Percentiles rank a stretch among this genome's conserved stretches.
Evolutionary conservation across 2,797 vertebrate species (phyloP).

Genomic region (Sebastes matsubarae): DNA sequence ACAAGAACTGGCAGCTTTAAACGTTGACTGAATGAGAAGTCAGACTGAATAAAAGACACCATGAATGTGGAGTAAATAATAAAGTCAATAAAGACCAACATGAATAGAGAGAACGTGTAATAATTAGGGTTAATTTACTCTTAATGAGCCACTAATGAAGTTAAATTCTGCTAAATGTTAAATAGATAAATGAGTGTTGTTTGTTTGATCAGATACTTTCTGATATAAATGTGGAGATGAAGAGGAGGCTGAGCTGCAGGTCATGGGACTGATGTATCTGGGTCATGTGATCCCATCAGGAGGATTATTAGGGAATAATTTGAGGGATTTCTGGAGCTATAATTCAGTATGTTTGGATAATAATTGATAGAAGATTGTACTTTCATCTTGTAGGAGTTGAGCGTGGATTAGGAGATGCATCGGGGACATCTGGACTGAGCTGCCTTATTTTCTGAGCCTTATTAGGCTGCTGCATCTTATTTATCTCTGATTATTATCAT

Average conservation of each 20-base stretch:
- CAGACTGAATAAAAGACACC: too few species aligned
- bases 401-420: conserved; percentile 63
- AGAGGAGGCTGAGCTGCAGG: background rate
- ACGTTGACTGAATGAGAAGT: too few species aligned
- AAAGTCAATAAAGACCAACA: too few species aligned
- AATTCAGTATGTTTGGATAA: conserved; percentile 79
- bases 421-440: conserved; percentile 77
- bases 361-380: conserved; percentile 80
- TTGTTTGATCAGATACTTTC: background rate
- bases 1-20: too few species aligned
- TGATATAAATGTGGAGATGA: background rate
- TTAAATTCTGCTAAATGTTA: too few species aligned
- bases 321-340: conserved; percentile 74
- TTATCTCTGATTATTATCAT: conserved; percentile 24
- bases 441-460: conserved; percentile 68
- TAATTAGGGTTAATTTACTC: too few species aligned
- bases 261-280: conserved; percentile 38
- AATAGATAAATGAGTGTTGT: background rate
- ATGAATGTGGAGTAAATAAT: too few species aligned
- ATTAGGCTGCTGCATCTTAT: conserved; percentile 50
- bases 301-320: conserved; percentile 80
- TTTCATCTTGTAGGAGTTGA: conserved; percentile 74
- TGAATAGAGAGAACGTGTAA: too few species aligned
- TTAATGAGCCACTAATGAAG: too few species aligned
- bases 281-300: conserved; percentile 74